Evolutionary conservation across 1,140 invertebrate genomes (phyloP).

Genomic region (Cyphomyrmex costatus): DNA sequence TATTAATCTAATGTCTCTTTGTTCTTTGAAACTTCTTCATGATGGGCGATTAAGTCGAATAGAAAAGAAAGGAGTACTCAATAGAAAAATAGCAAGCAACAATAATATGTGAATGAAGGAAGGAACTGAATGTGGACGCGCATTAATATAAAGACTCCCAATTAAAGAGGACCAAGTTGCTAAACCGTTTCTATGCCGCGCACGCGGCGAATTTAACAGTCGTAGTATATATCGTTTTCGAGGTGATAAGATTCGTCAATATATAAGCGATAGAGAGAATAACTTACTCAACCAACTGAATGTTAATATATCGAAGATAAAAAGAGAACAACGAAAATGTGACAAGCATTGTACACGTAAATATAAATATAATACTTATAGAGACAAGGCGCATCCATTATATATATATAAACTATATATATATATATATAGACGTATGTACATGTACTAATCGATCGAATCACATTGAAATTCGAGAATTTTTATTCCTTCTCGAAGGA

Average conservation of each 20-base stretch:
- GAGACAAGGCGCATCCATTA: conserved; percentile 44
- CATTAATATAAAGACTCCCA: conserved; percentile 67
- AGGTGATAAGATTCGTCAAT: conserved; percentile 67
- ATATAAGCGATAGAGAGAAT: conserved; percentile 55
- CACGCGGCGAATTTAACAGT: conserved; percentile 56
- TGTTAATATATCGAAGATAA: conserved; percentile 68
- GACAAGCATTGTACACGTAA: conserved; percentile 70
- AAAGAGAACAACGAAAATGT: conserved; percentile 72
- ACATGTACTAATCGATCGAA: conserved; percentile 62
- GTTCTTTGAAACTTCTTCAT: conserved; percentile 3
- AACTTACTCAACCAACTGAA: conserved; percentile 46
- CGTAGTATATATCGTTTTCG: conserved; percentile 64
- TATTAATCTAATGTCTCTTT: conserved; percentile 18
- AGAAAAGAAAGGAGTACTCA: background rate
- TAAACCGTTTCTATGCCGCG: conserved; percentile 70
- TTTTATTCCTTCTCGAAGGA: conserved; percentile 38
- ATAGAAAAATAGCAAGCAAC: conserved; percentile 28
- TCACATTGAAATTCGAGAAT: conserved; percentile 45
- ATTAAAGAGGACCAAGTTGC: conserved; percentile 74
- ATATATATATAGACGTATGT: conserved; percentile 50
- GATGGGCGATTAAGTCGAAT: background rate
- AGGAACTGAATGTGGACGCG: conserved; percentile 10
- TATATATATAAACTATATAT: conserved; percentile 38
- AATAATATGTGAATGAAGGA: conserved; percentile 24
- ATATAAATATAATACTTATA: conserved; percentile 71